Conservation (phyloP, 2,797 vertebrate genomes). For the Otolemur crassicaudatus region DNA sequence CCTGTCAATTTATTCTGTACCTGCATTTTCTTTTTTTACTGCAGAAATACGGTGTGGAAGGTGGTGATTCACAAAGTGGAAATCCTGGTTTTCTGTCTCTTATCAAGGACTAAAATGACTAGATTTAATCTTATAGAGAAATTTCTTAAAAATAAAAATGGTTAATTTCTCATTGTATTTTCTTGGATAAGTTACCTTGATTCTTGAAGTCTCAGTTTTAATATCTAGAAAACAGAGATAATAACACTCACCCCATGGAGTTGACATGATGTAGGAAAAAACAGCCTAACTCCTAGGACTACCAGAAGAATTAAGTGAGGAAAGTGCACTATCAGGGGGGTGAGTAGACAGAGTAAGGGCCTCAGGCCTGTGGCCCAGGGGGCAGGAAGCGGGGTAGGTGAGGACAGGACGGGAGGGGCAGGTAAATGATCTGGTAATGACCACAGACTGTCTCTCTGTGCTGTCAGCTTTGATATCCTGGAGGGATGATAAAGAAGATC, state of each 20-base stretch:
- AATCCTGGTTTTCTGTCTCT: not conserved
- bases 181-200: not conserved
- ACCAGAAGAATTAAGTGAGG: rapidly evolving
- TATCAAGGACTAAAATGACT: slow-evolving; percentile 33
- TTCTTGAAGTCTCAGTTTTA: not conserved
- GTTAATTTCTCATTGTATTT: not conserved
- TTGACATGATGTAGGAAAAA: not conserved
- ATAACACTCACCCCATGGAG: not conserved
- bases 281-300: not conserved
- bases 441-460: not conserved
- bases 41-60: not conserved
- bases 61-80: not conserved
- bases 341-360: not conserved
- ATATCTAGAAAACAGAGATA: not conserved
- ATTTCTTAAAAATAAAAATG: not conserved
- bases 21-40: not conserved
- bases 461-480: slow-evolving; percentile 45
- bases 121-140: not conserved
- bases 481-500: slow-evolving; percentile 37
- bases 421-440: not conserved
- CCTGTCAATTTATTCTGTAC: not conserved
- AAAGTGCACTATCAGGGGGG: rapidly evolving
- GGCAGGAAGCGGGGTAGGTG: not conserved
- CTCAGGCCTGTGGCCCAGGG: rapidly evolving
- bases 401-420: not conserved